Conservation (phyloP, 2,113 vertebrate species). For the Capricornis sumatraensis region DNA sequence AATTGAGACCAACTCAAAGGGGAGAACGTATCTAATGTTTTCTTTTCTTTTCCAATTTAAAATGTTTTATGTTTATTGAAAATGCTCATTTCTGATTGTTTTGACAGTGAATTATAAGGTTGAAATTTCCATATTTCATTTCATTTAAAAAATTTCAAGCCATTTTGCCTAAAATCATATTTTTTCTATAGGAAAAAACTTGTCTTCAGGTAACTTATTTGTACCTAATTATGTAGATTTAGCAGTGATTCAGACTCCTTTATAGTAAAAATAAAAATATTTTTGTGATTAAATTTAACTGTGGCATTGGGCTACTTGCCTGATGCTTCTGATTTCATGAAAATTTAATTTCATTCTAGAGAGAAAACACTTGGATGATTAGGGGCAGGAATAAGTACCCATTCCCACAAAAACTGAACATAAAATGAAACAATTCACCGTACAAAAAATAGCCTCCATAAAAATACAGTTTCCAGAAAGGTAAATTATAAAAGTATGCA, state of each 20-base stretch:
- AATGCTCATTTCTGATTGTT: slow-evolving; percentile 53
- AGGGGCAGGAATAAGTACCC: slow-evolving; percentile 60
- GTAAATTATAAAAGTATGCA: slow-evolving; percentile 83
- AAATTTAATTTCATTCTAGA: slow-evolving; percentile 78
- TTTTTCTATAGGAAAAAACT: neutral
- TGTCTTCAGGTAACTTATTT: slow-evolving; percentile 2
- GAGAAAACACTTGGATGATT: slow-evolving; percentile 77
- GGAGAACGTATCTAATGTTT: neutral
- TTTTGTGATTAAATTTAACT: slow-evolving; percentile 74
- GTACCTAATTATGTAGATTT: slow-evolving; percentile 39
- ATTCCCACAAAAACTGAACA: slow-evolving; percentile 67
- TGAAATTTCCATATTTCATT: slow-evolving; percentile 59
- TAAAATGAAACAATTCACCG: slow-evolving; percentile 80
- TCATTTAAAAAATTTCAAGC: slow-evolving; percentile 59
- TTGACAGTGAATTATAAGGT: slow-evolving; percentile 56
- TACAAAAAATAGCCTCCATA: slow-evolving; percentile 77
- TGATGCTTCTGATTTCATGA: slow-evolving; percentile 71
- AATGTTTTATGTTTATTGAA: slow-evolving; percentile 64
- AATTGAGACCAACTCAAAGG: neutral
- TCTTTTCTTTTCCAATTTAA: slow-evolving; percentile 12
- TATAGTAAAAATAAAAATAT: slow-evolving; percentile 73
- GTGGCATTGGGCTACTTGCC: slow-evolving; percentile 55
- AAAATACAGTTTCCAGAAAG: slow-evolving; percentile 80
- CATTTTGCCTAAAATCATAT: slow-evolving; percentile 60
- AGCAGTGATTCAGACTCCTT: slow-evolving; percentile 64